phyloP scores from a whole-genome alignment of 2,888 invertebrate species.

The Hemaris fuciformis region DNA sequence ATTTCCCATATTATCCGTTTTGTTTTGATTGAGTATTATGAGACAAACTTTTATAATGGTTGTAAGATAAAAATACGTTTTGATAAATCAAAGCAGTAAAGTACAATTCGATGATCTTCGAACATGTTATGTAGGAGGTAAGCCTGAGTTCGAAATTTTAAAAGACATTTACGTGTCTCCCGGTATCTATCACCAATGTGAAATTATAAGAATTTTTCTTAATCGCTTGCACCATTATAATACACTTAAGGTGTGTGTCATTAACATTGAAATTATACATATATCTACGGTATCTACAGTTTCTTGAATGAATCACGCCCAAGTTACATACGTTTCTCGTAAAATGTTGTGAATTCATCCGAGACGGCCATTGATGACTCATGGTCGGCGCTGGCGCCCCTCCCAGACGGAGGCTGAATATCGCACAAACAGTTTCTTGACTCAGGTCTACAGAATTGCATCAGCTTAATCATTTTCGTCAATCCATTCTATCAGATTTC shows the following conservation, averaged over 20 bases:
- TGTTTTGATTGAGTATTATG: no score
- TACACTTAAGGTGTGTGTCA: constrained; percentile 3
- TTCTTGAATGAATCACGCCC: constrained; percentile 34
- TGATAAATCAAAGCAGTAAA: background rate
- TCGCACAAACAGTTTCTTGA: constrained; percentile 10
- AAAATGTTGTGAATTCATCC: constrained; percentile 42
- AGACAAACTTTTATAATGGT: no score
- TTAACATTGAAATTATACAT: constrained; percentile 21
- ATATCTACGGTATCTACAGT: constrained; percentile 21
- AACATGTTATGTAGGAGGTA: background rate
- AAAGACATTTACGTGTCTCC: background rate
- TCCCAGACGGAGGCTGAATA: constrained; percentile 15
- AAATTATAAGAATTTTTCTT: background rate
- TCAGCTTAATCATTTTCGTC: constrained; percentile 14
- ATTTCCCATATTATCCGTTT: no score
- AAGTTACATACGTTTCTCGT: constrained; percentile 31
- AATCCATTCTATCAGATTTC: background rate
- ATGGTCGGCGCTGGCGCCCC: constrained; percentile 26
- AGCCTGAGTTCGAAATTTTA: background rate
- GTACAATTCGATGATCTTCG: background rate
- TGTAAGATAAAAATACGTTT: background rate
- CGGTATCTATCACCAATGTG: background rate
- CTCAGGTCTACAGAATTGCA: constrained; percentile 19
- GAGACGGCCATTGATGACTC: constrained; percentile 37
- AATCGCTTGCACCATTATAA: background rate